phyloP scores from a whole-genome alignment of 2,113 vertebrate species.

The Gymnarchus niloticus region DNA sequence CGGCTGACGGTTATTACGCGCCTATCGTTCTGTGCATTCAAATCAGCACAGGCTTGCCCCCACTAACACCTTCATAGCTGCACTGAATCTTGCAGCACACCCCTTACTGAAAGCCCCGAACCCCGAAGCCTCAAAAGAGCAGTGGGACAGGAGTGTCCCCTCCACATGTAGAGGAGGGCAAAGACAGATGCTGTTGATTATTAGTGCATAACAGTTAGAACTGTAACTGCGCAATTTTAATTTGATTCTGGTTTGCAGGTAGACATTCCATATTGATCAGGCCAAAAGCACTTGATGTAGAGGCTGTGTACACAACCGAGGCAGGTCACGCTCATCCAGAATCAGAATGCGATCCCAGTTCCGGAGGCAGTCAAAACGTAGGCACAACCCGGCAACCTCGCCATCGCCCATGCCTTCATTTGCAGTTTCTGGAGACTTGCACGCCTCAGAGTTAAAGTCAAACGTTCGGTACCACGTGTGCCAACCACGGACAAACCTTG shows the following conservation, averaged over 20 bases:
- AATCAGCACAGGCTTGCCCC: neutral
- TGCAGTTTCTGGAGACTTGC: conserved; percentile 52
- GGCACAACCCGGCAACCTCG: neutral
- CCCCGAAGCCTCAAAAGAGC: neutral
- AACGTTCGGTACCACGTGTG: neutral
- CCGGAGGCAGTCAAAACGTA: neutral
- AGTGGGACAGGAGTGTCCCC: neutral
- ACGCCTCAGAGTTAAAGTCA: neutral
- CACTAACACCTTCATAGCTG: neutral
- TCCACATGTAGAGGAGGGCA: too few species aligned
- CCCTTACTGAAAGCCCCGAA: neutral
- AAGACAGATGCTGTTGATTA: too few species aligned
- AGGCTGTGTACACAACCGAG: neutral
- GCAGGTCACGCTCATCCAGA: neutral
- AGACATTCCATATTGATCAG: too few species aligned
- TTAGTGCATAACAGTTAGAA: too few species aligned
- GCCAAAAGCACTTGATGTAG: neutral
- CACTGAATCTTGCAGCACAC: neutral
- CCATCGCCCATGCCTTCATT: conserved; percentile 35
- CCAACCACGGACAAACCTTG: neutral
- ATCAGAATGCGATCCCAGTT: neutral
- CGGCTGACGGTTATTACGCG: neutral
- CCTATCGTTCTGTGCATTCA: neutral
- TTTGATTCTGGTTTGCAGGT: too few species aligned
- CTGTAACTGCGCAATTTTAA: too few species aligned